A percentile compares a stretch with the other conserved stretches of the same genome.
phyloP scores from a whole-genome alignment of 2,888 invertebrate genomes.

The Diaphora mendica region DNA sequence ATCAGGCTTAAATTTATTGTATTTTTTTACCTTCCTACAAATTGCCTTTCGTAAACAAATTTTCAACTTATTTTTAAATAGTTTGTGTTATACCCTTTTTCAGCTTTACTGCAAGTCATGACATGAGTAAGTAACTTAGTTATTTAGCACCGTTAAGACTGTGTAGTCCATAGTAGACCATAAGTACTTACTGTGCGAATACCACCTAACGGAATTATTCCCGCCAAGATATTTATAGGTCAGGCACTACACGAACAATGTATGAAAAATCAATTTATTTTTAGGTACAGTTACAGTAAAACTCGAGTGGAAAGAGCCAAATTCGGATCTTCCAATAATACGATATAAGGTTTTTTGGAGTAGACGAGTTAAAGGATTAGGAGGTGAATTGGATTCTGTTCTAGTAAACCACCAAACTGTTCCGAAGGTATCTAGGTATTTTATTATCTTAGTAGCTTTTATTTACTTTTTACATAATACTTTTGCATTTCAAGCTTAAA shows the following conservation, averaged over 20 bases:
- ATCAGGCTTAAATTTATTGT: neutral
- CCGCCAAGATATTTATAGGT: neutral
- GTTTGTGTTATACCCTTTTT: neutral
- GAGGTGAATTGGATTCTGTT: slow-evolving; percentile 87
- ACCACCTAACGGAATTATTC: neutral
- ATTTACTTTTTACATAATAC: neutral
- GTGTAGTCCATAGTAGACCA: no score
- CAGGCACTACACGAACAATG: neutral
- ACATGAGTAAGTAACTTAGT: neutral
- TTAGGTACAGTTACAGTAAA: slow-evolving; percentile 85
- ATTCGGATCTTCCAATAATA: slow-evolving; percentile 90
- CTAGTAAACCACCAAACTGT: slow-evolving; percentile 88
- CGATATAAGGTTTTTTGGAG: slow-evolving; percentile 92
- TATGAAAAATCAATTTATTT: slow-evolving; percentile 10
- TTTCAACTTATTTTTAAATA: neutral
- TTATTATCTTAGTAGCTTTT: slow-evolving; percentile 11
- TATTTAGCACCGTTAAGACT: neutral
- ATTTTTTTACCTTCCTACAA: neutral
- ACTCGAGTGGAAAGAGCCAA: slow-evolving; percentile 90
- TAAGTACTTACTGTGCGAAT: neutral
- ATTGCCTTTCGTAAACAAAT: neutral
- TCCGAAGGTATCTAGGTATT: slow-evolving; percentile 84
- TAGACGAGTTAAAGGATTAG: slow-evolving; percentile 87
- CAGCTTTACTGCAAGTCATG: neutral
- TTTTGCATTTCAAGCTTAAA: neutral